Evolutionary conservation across 2,113 vertebrate genomes (phyloP), one percentile per base, ranked within the genome.

Genomic region (Corydoras maculifer): DNA sequence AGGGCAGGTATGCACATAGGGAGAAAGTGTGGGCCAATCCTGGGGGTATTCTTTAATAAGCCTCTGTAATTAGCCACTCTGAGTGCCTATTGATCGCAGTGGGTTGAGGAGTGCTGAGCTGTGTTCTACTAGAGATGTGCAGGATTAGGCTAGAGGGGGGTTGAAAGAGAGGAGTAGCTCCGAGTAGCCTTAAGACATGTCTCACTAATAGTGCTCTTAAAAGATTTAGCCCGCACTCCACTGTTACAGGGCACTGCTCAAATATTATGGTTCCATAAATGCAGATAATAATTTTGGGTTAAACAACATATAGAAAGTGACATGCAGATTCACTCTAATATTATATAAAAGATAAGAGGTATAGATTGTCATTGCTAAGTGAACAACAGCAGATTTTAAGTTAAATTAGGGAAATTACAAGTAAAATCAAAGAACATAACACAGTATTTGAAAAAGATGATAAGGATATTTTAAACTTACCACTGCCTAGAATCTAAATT

Each of bases 401-500:
- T 25, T 25, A 25, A 25, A 25, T 25, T 25, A 25, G 18, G 35
- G 1, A 5, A 43, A 43, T 43, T 43, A 43, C 4, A 43, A 8
- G 7, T 43, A 43, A 43, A 43, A 43, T 4, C 35, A 25, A 25
- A 25, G 18, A 25, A 25, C 18, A 25, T 43, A 5, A 8, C 35
- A 43, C 7, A 43, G 31, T 53, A 58, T 48, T 61, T 73, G 64
- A 73, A 58, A 58, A 14, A 35, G 15, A 35, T 10, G 13, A 25
- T 43, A 43, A 43, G 7, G 35, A 8, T 43, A 43, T 4, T 43
- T 43, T 8, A 68, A 35, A 83, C 88, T 82, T 91, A 99, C 97
- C 97, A 99, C 49, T 99, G 96, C 62, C 96, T 93, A 14, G 97
- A 99, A 82, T 99, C 96, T 88, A 99, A 87, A 85, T 99, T 95